A percentile compares a stretch with the other conserved stretches of the same genome.
Evolutionary conservation across 2,113 vertebrate genomes (phyloP).

Genomic region (Xyliphius kryptos): DNA sequence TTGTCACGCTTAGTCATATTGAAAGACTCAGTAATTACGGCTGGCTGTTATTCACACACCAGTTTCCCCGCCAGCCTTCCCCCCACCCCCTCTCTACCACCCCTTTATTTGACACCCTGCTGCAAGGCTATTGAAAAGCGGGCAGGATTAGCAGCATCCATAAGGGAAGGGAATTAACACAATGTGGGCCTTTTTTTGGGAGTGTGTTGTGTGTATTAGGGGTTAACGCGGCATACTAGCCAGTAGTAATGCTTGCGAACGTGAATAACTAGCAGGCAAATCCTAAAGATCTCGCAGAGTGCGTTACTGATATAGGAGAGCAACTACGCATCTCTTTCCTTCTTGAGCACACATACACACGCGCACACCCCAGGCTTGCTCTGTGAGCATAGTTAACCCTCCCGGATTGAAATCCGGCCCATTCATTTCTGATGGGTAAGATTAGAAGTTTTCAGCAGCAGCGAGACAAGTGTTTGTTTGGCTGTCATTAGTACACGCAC

Average conservation of each 20-base stretch:
- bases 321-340: too few species aligned
- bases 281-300: too few species aligned
- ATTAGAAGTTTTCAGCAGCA: conserved; percentile 45
- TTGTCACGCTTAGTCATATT: conserved; percentile 28
- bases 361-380: too few species aligned
- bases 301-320: too few species aligned
- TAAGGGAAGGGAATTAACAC: conserved; percentile 31
- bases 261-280: too few species aligned
- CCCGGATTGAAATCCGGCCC: too few species aligned
- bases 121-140: conserved; percentile 34
- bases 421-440: conserved; percentile 46
- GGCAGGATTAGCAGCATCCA: conserved; percentile 26
- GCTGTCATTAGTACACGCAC: conserved; percentile 38
- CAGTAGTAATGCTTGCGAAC: too few species aligned
- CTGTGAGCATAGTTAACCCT: too few species aligned
- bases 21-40: conserved; percentile 39
- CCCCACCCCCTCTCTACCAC: conserved; percentile 1
- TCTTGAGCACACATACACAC: too few species aligned
- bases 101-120: conserved; percentile 16
- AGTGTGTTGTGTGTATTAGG: too few species aligned
- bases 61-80: too few species aligned
- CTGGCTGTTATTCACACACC: conserved; percentile 39
- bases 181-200: background rate
- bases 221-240: too few species aligned
- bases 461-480: conserved; percentile 34